These are phyloP conservation scores for Ostrea denselamellosa DNA, from an alignment of 1,140 invertebrate genomes.

Conservation along the genomic window DNA sequence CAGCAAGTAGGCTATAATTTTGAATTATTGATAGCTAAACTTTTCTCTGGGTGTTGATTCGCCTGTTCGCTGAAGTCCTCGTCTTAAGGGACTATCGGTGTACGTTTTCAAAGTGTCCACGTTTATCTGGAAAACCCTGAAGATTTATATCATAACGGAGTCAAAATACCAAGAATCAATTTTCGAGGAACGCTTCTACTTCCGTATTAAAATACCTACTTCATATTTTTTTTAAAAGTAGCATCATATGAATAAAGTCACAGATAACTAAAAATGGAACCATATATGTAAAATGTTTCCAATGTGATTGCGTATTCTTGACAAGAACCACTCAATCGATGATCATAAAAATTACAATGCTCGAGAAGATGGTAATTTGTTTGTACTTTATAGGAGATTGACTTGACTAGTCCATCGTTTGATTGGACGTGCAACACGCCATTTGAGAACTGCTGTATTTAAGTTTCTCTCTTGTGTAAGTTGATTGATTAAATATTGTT, in stretches of 20 bases:
- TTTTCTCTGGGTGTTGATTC: background rate
- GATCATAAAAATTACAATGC: no score
- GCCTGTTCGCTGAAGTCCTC: background rate
- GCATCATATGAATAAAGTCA: background rate
- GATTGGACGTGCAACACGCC: no score
- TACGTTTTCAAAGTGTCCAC: background rate
- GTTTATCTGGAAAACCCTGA: background rate
- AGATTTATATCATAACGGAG: background rate
- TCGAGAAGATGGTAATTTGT: no score
- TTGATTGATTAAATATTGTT: no score
- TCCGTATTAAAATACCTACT: background rate
- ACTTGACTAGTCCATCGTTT: no score
- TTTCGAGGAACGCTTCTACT: background rate
- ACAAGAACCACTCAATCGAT: no score
- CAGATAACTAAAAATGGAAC: background rate
- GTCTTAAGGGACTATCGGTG: background rate
- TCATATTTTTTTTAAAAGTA: background rate
- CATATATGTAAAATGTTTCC: background rate
- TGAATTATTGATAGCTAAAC: slow-evolving; percentile 13
- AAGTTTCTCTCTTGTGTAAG: no score
- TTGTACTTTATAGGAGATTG: no score
- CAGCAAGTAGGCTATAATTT: background rate
- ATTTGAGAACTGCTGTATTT: no score
- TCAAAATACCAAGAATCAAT: background rate
- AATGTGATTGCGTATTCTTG: no score